Conservation (phyloP, 2,888 invertebrate genomes). For the Scaptomyza polygonia region DNA sequence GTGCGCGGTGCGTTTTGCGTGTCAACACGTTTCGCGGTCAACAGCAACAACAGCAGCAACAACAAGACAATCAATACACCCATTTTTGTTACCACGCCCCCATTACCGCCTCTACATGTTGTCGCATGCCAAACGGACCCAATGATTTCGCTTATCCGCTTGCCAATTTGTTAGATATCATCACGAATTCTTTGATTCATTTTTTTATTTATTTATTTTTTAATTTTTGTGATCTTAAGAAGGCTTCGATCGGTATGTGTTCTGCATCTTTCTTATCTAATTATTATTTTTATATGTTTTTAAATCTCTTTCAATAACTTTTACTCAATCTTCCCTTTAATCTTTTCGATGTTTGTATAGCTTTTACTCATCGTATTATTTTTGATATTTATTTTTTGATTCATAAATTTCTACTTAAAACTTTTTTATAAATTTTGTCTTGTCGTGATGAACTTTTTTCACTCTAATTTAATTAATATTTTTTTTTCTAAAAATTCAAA, state of each 20-base stretch:
- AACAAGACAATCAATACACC: constrained; percentile 9
- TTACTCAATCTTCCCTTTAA: too few relatives aligned
- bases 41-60: constrained; percentile 30
- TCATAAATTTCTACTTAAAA: too few relatives aligned
- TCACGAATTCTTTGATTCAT: not conserved
- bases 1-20: constrained; percentile 58
- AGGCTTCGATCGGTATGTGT: not conserved
- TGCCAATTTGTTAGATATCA: constrained; percentile 12
- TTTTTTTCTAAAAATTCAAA: too few relatives aligned
- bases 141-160: constrained; percentile 45
- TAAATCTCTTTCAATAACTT: too few relatives aligned
- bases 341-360: too few relatives aligned
- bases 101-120: not conserved
- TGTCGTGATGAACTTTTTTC: too few relatives aligned
- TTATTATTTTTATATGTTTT: too few relatives aligned
- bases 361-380: too few relatives aligned
- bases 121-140: constrained; percentile 34
- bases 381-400: too few relatives aligned
- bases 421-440: too few relatives aligned
- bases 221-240: not conserved
- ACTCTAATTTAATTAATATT: too few relatives aligned
- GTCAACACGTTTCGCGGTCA: constrained; percentile 75
- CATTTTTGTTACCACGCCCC: constrained; percentile 55
- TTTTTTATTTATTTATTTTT: not conserved
- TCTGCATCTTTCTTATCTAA: not conserved